Conservation (phyloP, 2,888 invertebrate genomes). For the Perizoma flavofasciatum region DNA sequence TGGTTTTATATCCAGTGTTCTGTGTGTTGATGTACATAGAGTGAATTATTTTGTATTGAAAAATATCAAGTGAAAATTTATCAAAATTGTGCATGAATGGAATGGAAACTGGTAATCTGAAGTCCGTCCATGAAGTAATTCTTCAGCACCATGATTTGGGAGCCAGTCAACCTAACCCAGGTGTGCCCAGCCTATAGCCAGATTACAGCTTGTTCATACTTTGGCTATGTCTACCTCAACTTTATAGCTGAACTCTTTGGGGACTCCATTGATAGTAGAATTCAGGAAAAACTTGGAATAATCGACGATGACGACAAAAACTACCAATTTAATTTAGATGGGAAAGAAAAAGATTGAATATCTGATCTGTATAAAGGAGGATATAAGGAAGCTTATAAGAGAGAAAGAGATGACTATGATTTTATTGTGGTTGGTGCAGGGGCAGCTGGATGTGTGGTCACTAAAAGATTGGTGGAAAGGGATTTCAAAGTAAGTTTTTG, state of each 20-base stretch:
- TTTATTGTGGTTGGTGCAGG: constrained; percentile 70
- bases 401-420: constrained; percentile 52
- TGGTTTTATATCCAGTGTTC: no score
- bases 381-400: neutral
- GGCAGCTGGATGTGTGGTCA: constrained; percentile 62
- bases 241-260: constrained; percentile 57
- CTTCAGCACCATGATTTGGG: constrained; percentile 46
- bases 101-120: no score
- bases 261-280: constrained; percentile 47
- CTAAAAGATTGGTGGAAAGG: constrained; percentile 58
- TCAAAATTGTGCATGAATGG: no score
- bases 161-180: constrained; percentile 48
- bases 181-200: constrained; percentile 49
- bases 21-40: no score
- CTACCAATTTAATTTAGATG: constrained; percentile 1
- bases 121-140: neutral
- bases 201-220: constrained; percentile 53
- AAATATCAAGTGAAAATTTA: no score
- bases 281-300: constrained; percentile 28
- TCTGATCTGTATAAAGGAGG: neutral
- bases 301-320: constrained; percentile 6
- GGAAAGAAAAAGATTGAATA: neutral
- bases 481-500: constrained; percentile 54
- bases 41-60: no score
- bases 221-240: constrained; percentile 57